Conservation (phyloP, 2,113 vertebrate species). For the Scopus umbretta region DNA sequence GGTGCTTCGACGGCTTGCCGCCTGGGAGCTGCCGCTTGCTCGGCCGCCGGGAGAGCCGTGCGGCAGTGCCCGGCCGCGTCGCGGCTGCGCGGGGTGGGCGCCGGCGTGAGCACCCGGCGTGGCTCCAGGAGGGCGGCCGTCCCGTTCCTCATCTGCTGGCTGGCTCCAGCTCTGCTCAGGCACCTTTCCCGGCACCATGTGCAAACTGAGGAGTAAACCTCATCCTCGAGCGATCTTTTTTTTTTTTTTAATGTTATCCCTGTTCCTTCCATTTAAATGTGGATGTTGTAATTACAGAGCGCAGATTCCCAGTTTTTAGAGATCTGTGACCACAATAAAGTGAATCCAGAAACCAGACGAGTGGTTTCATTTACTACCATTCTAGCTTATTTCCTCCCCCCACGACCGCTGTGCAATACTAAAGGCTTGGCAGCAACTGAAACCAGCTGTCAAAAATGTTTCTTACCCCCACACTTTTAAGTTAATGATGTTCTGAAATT, state of each 20-base stretch:
- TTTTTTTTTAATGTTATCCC: not conserved
- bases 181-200: not conserved
- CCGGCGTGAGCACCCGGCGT: accelerated
- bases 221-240: not conserved
- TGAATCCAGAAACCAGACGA: slow-evolving; percentile 57
- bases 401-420: not conserved
- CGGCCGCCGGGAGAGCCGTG: accelerated
- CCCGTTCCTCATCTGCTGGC: not conserved
- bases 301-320: slow-evolving; percentile 45
- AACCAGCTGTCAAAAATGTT: slow-evolving; percentile 63
- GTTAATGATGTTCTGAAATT: slow-evolving; percentile 51
- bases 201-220: not conserved
- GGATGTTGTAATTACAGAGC: slow-evolving; percentile 62
- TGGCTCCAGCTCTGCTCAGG: not conserved
- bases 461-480: slow-evolving; percentile 15
- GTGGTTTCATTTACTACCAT: slow-evolving; percentile 68
- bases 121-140: not conserved
- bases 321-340: slow-evolving; percentile 69
- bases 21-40: not conserved
- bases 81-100: accelerated
- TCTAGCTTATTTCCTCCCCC: slow-evolving; percentile 59
- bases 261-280: not conserved
- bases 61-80: accelerated
- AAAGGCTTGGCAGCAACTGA: slow-evolving; percentile 53
- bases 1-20: not conserved